These are phyloP conservation scores for Cynoglossus semilaevis DNA, from an alignment of 2,113 vertebrate genomes.

Conservation along the genomic window DNA sequence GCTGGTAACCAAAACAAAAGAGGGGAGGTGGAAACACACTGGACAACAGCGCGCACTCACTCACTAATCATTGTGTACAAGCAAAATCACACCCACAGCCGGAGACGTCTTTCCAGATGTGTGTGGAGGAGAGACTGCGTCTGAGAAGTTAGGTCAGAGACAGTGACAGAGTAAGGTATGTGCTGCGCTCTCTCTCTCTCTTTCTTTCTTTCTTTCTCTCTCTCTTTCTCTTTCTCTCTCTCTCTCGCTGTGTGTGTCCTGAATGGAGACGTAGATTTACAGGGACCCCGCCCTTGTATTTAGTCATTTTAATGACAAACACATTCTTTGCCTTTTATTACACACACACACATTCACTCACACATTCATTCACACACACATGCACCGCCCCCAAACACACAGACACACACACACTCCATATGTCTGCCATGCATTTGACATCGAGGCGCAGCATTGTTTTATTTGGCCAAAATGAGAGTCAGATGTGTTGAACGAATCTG, in stretches of 20 bases:
- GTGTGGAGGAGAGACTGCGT: constrained; percentile 7
- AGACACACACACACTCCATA: constrained; percentile 33
- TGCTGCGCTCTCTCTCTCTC: constrained; percentile 11
- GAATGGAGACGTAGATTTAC: constrained; percentile 14
- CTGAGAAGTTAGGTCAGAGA: constrained; percentile 28
- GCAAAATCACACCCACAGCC: constrained; percentile 49
- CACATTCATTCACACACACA: constrained; percentile 9
- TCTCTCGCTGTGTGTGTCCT: constrained; percentile 10
- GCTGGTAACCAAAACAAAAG: constrained; percentile 65
- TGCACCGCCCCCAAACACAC: background rate
- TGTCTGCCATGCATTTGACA: constrained; percentile 59
- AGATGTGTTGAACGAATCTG: constrained; percentile 58
- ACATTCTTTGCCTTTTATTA: constrained; percentile 51
- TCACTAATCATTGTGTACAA: constrained; percentile 40
- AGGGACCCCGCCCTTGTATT: constrained; percentile 57
- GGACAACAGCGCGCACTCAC: constrained; percentile 8
- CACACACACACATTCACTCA: constrained; percentile 22
- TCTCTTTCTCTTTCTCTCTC: too few species aligned
- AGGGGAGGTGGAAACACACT: constrained; percentile 49
- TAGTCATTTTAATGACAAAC: constrained; percentile 71
- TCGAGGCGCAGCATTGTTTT: constrained; percentile 61
- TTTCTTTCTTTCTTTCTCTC: too few species aligned
- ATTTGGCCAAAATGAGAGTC: constrained; percentile 62
- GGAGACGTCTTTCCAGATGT: constrained; percentile 20
- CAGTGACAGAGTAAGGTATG: constrained; percentile 28